These are phyloP conservation scores for Rhinella marina DNA, from an alignment of 2,797 vertebrate species.

Conservation along the genomic window DNA sequence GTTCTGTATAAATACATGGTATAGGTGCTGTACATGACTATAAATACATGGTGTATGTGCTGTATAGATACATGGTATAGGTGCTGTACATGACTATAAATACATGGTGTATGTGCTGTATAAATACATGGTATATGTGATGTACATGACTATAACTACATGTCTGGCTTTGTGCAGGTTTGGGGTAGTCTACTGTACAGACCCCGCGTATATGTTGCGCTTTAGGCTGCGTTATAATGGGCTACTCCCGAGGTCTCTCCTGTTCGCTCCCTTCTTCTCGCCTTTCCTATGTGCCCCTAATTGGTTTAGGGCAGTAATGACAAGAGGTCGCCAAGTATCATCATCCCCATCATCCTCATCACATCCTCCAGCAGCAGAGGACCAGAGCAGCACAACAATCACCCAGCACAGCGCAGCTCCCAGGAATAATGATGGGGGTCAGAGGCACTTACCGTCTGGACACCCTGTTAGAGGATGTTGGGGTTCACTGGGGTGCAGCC, in stretches of 20 bases:
- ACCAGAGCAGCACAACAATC: background rate
- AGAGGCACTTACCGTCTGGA: slow-evolving; percentile 31
- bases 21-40: too few relatives aligned
- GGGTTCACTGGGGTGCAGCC: background rate
- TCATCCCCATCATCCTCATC: background rate
- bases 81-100: too few relatives aligned
- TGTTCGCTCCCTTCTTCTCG: slow-evolving; percentile 49
- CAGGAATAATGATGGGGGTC: background rate
- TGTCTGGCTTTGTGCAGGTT: too few relatives aligned
- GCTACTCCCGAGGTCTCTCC: slow-evolving; percentile 14
- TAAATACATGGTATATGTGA: too few relatives aligned
- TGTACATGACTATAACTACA: too few relatives aligned
- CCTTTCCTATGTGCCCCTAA: slow-evolving; percentile 51
- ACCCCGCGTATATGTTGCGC: background rate
- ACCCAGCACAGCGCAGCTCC: background rate
- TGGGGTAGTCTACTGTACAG: background rate
- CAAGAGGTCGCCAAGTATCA: slow-evolving; percentile 4
- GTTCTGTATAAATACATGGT: too few relatives aligned
- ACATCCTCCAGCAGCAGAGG: slow-evolving; percentile 9
- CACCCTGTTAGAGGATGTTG: background rate
- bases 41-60: too few relatives aligned
- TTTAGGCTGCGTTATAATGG: background rate
- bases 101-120: too few relatives aligned
- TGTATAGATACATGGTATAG: too few relatives aligned
- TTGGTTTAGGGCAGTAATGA: background rate